phyloP scores from a whole-genome alignment of 2,888 invertebrate genomes.

The Pecten maximus region DNA sequence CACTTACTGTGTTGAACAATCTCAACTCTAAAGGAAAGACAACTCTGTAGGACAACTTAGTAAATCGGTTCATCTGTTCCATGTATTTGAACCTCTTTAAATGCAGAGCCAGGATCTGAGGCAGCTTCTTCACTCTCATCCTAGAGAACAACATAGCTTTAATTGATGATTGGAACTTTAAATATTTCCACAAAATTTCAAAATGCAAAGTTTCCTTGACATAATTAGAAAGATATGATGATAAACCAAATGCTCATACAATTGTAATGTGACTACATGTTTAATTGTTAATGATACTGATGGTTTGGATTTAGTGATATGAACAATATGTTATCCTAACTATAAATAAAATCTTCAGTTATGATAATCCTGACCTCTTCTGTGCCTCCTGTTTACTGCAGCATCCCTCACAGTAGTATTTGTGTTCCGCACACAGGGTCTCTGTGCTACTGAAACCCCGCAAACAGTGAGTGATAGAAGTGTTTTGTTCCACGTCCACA shows the following conservation, averaged over 20 bases:
- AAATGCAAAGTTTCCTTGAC: too few species aligned
- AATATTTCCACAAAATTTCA: too few species aligned
- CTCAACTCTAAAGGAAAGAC: conserved; percentile 98
- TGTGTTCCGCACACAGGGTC: conserved; percentile 99
- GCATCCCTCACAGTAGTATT: conserved; percentile 99
- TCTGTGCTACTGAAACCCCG: conserved; percentile 99
- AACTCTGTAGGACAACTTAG: conserved; percentile 99
- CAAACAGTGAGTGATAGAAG: conserved; percentile 98
- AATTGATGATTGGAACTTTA: too few species aligned
- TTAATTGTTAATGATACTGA: too few species aligned
- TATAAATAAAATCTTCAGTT: background rate
- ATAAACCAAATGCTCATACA: too few species aligned
- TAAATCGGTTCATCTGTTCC: conserved; percentile 99
- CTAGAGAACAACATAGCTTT: conserved; percentile 90
- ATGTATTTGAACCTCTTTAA: conserved; percentile 96
- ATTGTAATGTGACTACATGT: too few species aligned
- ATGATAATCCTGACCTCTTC: conserved; percentile 82
- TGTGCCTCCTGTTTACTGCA: conserved; percentile 99
- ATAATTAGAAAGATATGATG: too few species aligned
- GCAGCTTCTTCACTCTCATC: conserved; percentile 99
- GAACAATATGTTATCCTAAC: background rate
- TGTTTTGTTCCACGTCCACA: conserved; percentile 99
- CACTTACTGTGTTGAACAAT: conserved; percentile 96
- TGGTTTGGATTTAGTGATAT: too few species aligned
- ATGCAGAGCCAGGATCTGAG: conserved; percentile 98